A percentile compares a stretch with the other conserved stretches of the same genome.
These are phyloP conservation scores for Cryptophagus acutangulus DNA, from an alignment of 2,888 invertebrate species.

Conservation along the genomic window DNA sequence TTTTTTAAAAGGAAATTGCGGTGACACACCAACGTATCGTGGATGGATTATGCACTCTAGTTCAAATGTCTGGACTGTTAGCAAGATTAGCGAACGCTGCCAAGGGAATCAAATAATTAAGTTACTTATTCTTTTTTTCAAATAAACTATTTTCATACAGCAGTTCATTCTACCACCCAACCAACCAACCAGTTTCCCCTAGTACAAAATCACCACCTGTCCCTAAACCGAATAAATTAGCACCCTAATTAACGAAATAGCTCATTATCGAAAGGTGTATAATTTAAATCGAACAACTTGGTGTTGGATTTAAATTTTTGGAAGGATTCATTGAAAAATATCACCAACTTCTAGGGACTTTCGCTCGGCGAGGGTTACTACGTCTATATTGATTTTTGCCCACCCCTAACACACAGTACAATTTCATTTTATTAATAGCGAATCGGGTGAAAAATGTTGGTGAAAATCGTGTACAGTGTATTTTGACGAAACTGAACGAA, in stretches of 20 bases:
- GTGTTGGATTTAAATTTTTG: too few species aligned
- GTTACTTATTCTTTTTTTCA: neutral
- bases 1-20: constrained; percentile 85
- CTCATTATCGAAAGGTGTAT: too few species aligned
- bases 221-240: too few species aligned
- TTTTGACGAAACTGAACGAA: too few species aligned
- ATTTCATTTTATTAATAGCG: constrained; percentile 23
- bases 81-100: constrained; percentile 64
- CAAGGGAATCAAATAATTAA: constrained; percentile 6
- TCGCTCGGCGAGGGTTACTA: constrained; percentile 27
- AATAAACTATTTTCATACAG: too few species aligned
- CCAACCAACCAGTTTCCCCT: too few species aligned
- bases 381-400: constrained; percentile 42
- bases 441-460: constrained; percentile 29
- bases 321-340: constrained; percentile 1
- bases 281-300: too few species aligned
- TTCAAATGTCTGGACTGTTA: constrained; percentile 85
- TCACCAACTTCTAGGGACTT: constrained; percentile 4
- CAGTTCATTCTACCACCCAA: too few species aligned
- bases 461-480: constrained; percentile 20
- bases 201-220: too few species aligned
- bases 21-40: constrained; percentile 82
- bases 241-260: too few species aligned
- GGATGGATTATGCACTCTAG: constrained; percentile 76
- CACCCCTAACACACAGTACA: constrained; percentile 32